Evolutionary conservation across 2,888 invertebrate genomes (phyloP), one percentile per base, ranked within the genome.

Genomic region (Diploptera punctata): DNA sequence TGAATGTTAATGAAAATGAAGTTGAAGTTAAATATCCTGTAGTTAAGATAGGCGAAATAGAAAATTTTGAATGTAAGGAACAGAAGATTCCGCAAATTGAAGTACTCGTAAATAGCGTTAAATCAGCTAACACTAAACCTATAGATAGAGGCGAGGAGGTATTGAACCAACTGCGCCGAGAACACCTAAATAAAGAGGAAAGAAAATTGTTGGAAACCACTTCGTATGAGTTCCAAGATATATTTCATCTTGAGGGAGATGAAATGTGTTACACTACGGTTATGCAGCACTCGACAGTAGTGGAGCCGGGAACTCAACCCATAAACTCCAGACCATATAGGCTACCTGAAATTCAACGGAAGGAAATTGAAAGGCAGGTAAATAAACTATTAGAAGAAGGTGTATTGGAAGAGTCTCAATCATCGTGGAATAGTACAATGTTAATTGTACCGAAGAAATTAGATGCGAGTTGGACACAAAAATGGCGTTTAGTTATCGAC

Each of bases 401-500:
- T n/a, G n/a, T n/a, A n/a, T n/a, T n/a, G n/a, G n/a, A n/a, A n/a
- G n/a, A n/a, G n/a, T n/a, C n/a, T n/a, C n/a, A n/a, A n/a, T n/a
- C n/a, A n/a, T n/a, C n/a, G n/a, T n/a, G n/a, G n/a, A n/a, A n/a
- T n/a, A n/a, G n/a, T n/a, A n/a, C n/a, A n/a, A n/a, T n/a, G n/a
- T n/a, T n/a, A n/a, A n/a, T n/a, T n/a, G n/a, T n/a, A n/a, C n/a
- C n/a, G n/a, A n/a, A n/a, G n/a, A n/a, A n/a, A n/a, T n/a, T n/a
- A n/a, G n/a, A n/a, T n/a, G n/a, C n/a, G n/a, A n/a, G n/a, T n/a
- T n/a, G n/a, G n/a, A n/a, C n/a, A n/a, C n/a, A n/a, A n/a, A 49
- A 49, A 18, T 49, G 49, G 49, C 2, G 18, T 2, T 19, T 78
- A 21, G 78, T 77, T 43, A 70, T 78, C 68, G 79, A 80, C 67